Base-by-base conservation (phyloP, 1,140 invertebrate species). In the Atta texana region DNA sequence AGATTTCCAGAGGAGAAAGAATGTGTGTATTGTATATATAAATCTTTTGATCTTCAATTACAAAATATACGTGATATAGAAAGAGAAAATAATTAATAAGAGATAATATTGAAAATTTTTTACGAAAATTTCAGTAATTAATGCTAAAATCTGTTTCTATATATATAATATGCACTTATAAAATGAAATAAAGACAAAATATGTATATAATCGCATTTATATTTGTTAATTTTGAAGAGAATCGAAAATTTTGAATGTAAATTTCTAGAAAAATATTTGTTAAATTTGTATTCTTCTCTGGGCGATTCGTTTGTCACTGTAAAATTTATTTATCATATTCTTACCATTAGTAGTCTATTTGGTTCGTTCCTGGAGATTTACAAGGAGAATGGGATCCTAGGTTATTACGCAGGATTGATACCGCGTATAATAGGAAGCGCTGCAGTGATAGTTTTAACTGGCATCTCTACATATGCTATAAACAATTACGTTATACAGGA, bases 341-440 rank as follows among this genome's bases (percentile, higher is more conserved):
- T 63, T 16, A 84, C 14, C 39, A 85, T 28, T 92, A 97, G 97
- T 91, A 96, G 97, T 31, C 91, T 98, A 75, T 96, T 97, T 88
- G 96, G 96, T 89, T 97, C 98, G 0, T 95, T 98, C 87, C 93
- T 95, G 59, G 97, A 98, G 92, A 97, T 99, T 87, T 98, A 98
- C 93, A 96, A 94, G 90, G 97, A 97, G 91, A 97, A 98, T 93
- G 98, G 98, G 44, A 96, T 99, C 64, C 91, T 95, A 18, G 98
- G 98, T 84, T 99, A 98, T 92, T 99, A 98, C 94, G 96, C 97
- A 90, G 98, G 98, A 57, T 92, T 99, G 34, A 93, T 98, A 80
- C 98, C 98, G 0, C 96, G 98, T 94, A 92, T 98, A 24, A 93
- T 98, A 64, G 97, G 97, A 85, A 98, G 98, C 95, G 95, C 98